phyloP scores from a whole-genome alignment of 2,888 invertebrate genomes.

The Oxytorus armatus region DNA sequence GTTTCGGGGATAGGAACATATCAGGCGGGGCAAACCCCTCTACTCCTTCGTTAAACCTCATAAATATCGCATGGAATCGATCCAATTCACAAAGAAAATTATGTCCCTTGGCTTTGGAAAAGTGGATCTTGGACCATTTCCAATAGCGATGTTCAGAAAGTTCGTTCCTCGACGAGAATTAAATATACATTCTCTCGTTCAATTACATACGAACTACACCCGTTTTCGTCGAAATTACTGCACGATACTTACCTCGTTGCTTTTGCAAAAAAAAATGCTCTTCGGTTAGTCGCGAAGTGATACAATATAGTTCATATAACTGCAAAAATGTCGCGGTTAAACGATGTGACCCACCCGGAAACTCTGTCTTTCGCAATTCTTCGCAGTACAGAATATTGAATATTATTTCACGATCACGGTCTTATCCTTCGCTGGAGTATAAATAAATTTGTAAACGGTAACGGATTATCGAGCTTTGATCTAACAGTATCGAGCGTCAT shows the following conservation, averaged over 20 bases:
- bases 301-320: too few species aligned
- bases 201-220: slow-evolving; percentile 1
- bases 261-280: background rate
- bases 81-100: slow-evolving; percentile 23
- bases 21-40: slow-evolving; percentile 15
- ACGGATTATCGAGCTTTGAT: slow-evolving; percentile 3
- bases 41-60: slow-evolving; percentile 42
- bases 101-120: slow-evolving; percentile 43
- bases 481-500: too few species aligned
- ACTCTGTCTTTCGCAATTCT: too few species aligned
- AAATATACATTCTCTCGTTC: slow-evolving; percentile 19
- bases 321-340: slow-evolving; percentile 5
- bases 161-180: slow-evolving; percentile 12
- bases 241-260: background rate
- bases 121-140: slow-evolving; percentile 51
- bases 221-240: slow-evolving; percentile 40
- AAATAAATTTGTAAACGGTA: slow-evolving; percentile 26
- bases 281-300: too few species aligned
- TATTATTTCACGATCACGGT: slow-evolving; percentile 29
- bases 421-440: slow-evolving; percentile 3
- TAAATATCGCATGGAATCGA: slow-evolving; percentile 42
- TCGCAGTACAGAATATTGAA: too few species aligned
- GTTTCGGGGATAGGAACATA: slow-evolving; percentile 37
- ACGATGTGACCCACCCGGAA: too few species aligned
- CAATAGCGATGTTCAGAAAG: slow-evolving; percentile 44